These are phyloP conservation scores for Tribolium castaneum DNA, from an alignment of 1,140 invertebrate species.

Conservation along the genomic window DNA sequence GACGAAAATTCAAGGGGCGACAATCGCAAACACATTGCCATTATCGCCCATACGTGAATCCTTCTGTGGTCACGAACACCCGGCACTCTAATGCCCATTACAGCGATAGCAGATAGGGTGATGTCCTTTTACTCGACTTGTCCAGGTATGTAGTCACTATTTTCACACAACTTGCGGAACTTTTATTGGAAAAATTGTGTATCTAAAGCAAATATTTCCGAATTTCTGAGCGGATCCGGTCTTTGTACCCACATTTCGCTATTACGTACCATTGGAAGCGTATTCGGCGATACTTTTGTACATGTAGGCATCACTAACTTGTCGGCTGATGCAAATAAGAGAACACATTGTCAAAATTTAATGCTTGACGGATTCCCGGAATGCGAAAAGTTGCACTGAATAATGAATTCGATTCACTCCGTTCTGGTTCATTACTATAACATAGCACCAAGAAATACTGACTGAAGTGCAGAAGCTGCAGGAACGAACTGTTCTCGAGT, in stretches of 20 bases:
- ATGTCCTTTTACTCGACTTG: constrained; percentile 23
- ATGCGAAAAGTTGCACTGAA: constrained; percentile 3
- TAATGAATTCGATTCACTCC: constrained; percentile 23
- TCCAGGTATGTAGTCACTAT: not conserved
- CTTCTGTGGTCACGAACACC: not conserved
- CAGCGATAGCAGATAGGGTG: not conserved
- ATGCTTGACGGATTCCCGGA: not conserved
- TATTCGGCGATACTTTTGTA: constrained; percentile 11
- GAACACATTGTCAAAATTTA: constrained; percentile 27
- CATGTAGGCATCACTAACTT: constrained; percentile 13
- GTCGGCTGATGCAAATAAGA: constrained; percentile 4
- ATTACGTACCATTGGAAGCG: constrained; percentile 1
- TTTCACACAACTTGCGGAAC: not conserved
- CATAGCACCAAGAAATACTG: not conserved
- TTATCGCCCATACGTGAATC: not conserved
- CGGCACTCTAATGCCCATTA: constrained; percentile 6
- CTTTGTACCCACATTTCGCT: not conserved
- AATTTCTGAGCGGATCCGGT: not conserved
- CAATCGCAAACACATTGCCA: constrained; percentile 24
- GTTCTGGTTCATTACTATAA: constrained; percentile 6
- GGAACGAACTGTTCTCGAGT: not conserved
- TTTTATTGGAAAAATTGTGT: too few species aligned
- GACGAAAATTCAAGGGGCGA: not conserved
- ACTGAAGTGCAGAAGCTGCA: constrained; percentile 1
- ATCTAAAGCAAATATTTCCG: constrained; percentile 1